phyloP scores from a whole-genome alignment of 2,113 vertebrate genomes.

The Motacilla tschutschensis region DNA sequence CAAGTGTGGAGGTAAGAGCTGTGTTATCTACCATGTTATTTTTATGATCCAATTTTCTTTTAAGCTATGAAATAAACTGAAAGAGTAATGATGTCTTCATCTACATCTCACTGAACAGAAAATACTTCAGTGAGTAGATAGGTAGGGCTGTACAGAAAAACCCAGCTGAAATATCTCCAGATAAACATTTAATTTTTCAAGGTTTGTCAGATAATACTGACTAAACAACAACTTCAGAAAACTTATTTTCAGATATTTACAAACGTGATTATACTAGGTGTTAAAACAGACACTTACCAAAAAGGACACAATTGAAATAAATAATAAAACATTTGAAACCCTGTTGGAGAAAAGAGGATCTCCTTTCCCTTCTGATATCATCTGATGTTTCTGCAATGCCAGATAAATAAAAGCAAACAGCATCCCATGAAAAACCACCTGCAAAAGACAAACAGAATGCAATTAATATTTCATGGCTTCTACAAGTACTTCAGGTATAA shows the following conservation, averaged over 20 bases:
- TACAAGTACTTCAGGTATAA: neutral
- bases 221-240: neutral
- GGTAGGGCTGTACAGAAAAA: neutral
- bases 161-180: neutral
- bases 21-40: neutral
- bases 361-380: constrained; percentile 90
- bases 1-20: neutral
- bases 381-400: constrained; percentile 88
- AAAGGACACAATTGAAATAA: constrained; percentile 88
- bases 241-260: neutral
- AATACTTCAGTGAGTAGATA: neutral
- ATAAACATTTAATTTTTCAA: neutral
- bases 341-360: constrained; percentile 87
- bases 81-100: neutral
- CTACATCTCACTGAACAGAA: neutral
- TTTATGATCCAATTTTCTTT: neutral
- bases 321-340: constrained; percentile 89
- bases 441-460: constrained; percentile 2
- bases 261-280: neutral
- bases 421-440: constrained; percentile 96
- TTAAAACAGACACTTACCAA: constrained; percentile 78
- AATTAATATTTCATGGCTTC: neutral
- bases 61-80: neutral
- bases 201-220: neutral
- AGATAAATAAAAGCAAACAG: constrained; percentile 93